Conservation (phyloP, 92 coral and sea anemone genomes). For the Pocillopora grandis region DNA sequence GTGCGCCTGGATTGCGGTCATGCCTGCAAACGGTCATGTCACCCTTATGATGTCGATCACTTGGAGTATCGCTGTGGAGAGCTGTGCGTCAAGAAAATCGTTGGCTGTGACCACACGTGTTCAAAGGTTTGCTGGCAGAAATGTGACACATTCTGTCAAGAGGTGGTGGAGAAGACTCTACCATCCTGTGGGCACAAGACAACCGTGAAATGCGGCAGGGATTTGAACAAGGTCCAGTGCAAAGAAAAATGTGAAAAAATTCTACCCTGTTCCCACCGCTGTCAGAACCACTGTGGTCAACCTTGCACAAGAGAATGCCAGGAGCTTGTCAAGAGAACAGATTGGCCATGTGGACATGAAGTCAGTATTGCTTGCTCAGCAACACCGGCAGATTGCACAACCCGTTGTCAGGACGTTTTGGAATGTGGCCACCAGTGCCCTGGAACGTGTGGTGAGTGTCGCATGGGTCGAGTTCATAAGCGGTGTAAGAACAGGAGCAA, state of each 20-base stretch:
- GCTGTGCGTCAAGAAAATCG: constrained; percentile 45
- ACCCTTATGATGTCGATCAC: constrained; percentile 64
- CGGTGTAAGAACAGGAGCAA: constrained; percentile 50
- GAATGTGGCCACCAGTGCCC: constrained; percentile 68
- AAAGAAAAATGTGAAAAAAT: constrained; percentile 56
- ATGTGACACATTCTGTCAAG: constrained; percentile 54
- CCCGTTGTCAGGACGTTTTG: constrained; percentile 46
- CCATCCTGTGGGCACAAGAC: constrained; percentile 49
- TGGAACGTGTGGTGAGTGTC: constrained; percentile 66
- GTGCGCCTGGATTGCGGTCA: constrained; percentile 81
- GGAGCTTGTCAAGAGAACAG: constrained; percentile 41
- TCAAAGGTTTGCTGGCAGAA: constrained; percentile 42
- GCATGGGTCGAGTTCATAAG: constrained; percentile 50
- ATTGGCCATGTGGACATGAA: constrained; percentile 65
- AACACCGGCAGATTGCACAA: constrained; percentile 42
- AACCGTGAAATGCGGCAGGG: constrained; percentile 47
- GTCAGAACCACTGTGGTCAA: constrained; percentile 58
- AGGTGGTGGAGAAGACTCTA: constrained; percentile 42
- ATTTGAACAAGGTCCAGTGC: constrained; percentile 38
- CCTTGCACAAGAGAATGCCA: constrained; percentile 50
- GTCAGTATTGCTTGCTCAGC: constrained; percentile 42
- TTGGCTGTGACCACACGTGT: constrained; percentile 68
- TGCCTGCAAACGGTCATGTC: constrained; percentile 65
- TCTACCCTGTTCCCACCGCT: constrained; percentile 52
- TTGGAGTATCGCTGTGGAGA: constrained; percentile 35